phyloP scores from a whole-genome alignment of 1,140 invertebrate species.

The Drosophila pallidifrons region DNA sequence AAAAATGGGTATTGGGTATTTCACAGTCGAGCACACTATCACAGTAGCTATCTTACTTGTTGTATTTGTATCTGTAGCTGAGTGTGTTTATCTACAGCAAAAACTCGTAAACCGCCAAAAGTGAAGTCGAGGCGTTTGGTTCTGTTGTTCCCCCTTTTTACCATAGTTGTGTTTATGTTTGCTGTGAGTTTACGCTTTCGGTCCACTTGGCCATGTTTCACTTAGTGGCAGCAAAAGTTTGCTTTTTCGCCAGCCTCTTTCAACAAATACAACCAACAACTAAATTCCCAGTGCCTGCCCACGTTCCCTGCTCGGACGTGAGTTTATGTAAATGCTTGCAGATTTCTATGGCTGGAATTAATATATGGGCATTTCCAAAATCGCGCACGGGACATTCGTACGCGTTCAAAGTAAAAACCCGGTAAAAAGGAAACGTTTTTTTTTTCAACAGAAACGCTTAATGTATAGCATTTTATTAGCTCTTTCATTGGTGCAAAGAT shows the following conservation, averaged over 20 bases:
- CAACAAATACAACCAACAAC: constrained; percentile 32
- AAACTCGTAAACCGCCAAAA: constrained; percentile 32
- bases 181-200: constrained; percentile 13
- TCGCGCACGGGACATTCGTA: no score
- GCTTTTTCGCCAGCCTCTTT: constrained; percentile 6
- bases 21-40: no score
- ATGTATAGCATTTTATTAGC: no score
- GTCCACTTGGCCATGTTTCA: constrained; percentile 46
- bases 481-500: no score
- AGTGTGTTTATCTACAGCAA: constrained; percentile 4
- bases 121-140: not conserved
- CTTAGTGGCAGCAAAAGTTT: constrained; percentile 44
- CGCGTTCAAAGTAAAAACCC: no score
- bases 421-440: no score
- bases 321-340: constrained; percentile 62
- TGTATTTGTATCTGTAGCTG: constrained; percentile 6
- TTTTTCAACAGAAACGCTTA: no score
- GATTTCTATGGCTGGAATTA: constrained; percentile 30
- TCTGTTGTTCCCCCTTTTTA: constrained; percentile 14
- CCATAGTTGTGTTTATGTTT: constrained; percentile 26
- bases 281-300: not conserved
- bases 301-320: constrained; percentile 30
- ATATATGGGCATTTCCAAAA: no score
- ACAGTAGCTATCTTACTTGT: not conserved
- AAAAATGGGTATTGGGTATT: no score